Conservation (phyloP, 1,140 invertebrate species). For the Maniola jurtina region DNA sequence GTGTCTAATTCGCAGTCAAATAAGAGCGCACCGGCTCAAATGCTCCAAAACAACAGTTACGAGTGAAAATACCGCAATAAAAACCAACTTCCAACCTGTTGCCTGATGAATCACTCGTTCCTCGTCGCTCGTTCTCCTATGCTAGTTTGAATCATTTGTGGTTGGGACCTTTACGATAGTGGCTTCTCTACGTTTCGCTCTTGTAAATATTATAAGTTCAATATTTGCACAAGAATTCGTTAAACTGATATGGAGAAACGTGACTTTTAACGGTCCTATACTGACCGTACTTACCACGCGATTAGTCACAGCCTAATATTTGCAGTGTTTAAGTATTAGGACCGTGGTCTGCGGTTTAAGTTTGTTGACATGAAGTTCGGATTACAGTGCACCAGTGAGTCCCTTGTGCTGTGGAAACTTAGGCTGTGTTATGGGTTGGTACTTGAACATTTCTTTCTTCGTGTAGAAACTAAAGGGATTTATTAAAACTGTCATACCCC, state of each 20-base stretch:
- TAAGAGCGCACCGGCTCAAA: conserved; percentile 42
- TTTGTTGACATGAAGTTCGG: conserved; percentile 1
- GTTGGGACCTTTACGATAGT: conserved; percentile 20
- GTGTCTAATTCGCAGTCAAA: conserved; percentile 28
- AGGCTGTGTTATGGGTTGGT: conserved; percentile 6
- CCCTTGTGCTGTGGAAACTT: background rate
- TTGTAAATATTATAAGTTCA: conserved; percentile 61
- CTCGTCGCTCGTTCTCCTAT: conserved; percentile 22
- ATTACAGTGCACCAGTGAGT: background rate
- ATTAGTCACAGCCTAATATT: background rate
- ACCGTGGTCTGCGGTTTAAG: background rate
- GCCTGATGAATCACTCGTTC: conserved; percentile 66
- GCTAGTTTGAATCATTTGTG: conserved; percentile 31
- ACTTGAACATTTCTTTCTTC: background rate
- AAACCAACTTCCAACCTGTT: conserved; percentile 62
- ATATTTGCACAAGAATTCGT: conserved; percentile 52
- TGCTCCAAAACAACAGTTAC: conserved; percentile 56
- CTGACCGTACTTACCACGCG: background rate
- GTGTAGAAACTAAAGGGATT: too few species aligned
- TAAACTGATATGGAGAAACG: conserved; percentile 23
- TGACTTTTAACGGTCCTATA: background rate
- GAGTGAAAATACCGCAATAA: conserved; percentile 64
- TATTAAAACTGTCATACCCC: too few species aligned
- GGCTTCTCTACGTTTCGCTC: conserved; percentile 39
- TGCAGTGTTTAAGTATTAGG: background rate